Base-by-base conservation (phyloP, 1,140 invertebrate species). In the Diorhabda carinulata region DNA sequence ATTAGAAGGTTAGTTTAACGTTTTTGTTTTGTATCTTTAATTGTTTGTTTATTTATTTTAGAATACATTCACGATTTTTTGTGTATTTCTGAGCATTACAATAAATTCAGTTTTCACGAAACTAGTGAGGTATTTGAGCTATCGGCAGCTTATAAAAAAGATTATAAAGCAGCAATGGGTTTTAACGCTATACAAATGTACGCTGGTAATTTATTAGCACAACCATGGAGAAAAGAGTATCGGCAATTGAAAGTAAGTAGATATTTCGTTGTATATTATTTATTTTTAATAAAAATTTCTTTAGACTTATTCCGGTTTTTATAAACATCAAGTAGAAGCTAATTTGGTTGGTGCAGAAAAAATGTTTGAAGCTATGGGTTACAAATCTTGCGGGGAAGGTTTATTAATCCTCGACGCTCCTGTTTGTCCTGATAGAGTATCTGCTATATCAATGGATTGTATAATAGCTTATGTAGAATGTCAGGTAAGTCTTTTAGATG, bases 141-240 rank as follows among this genome's bases (percentile, higher is more conserved):
- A 42, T 93, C 91, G 9, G 86, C 92, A 45, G 86, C 86, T 9
- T 86, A 86, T 41, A 82, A 90, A 60, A 79, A 85, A 8, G 87
- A 90, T 71, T 92, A 92, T 75, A 86, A 89, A 72, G 91, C 92
- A 9, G 88, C 90, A 4, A 85, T 88, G 59, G 93, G 92, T 8
- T 96, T 93, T 87, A 90, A 91, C 76, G 88, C 92, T 25, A 84
- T 96, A 70, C 92, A 91, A 60, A 86, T 91, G 44, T 95, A 95
- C 80, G 93, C 94, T 3, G 88, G 88, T 59, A 96, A 95, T 83
- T 82, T 96, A 61, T 81, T 95, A 9, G 87, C 89, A 3, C 92
- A 95, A 77, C 92, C 93, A 6, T 96, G 94, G 94, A 83, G 94
- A 73, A 92, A 90, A 82, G 94, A 96, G 79, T 96, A 92, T 78